These are phyloP conservation scores for Theonella swinhoei DNA, from an alignment of 37 sponge, comb jelly and placozoan genomes.

Conservation along the genomic window DNA sequence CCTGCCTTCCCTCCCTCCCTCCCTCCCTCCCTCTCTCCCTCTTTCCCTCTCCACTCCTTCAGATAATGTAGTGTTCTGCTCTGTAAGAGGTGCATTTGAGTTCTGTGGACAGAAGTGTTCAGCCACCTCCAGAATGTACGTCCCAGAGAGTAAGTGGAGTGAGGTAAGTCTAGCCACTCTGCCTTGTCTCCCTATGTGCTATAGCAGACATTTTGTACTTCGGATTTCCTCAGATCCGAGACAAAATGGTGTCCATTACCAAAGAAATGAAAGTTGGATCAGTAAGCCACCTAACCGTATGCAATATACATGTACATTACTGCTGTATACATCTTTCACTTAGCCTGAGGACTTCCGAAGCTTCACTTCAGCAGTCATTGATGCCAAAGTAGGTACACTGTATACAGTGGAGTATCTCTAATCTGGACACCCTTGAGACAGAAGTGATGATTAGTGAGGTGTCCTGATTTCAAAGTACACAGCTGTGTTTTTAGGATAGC, in stretches of 20 bases:
- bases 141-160: constrained; percentile 88
- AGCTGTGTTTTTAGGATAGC: too few relatives aligned
- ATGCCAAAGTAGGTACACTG: constrained; percentile 52
- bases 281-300: too few relatives aligned
- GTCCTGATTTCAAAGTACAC: too few relatives aligned
- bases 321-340: not conserved
- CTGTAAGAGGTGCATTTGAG: constrained; percentile 92
- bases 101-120: constrained; percentile 99
- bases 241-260: constrained; percentile 61
- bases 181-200: not conserved
- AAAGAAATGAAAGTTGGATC: constrained; percentile 78
- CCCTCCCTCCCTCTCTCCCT: too few relatives aligned
- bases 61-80: constrained; percentile 76
- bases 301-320: not conserved
- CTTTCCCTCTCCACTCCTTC: too few relatives aligned
- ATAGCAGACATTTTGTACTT: not conserved
- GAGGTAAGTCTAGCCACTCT: constrained; percentile 50
- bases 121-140: constrained; percentile 90
- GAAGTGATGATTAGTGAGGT: too few relatives aligned
- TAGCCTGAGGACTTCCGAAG: constrained; percentile 87
- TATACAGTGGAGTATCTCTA: not conserved
- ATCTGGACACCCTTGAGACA: too few relatives aligned
- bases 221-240: too few relatives aligned
- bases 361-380: constrained; percentile 94
- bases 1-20: too few relatives aligned